Base-by-base conservation (phyloP, 2,797 vertebrate species). In the Sylvia borin region DNA sequence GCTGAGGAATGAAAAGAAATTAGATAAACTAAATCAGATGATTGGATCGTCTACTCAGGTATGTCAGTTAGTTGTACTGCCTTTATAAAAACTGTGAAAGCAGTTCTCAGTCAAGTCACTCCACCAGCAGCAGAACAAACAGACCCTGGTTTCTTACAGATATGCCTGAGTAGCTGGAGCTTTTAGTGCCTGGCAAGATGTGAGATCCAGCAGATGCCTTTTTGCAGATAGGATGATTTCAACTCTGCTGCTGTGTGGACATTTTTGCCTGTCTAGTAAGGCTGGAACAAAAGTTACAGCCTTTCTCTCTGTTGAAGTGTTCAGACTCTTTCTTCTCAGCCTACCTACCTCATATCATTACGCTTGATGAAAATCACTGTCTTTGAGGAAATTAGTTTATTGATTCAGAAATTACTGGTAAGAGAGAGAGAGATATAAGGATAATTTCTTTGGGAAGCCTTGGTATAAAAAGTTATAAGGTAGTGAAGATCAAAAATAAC, bases 361-460 rank as follows among this genome's bases (percentile, higher is more conserved):
- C 4, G 17, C 85, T 60, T 67, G 53, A 60, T 62, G 65, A 77
- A 84, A 74, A 90, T 64, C 27, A 43, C 25, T 70, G 0, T 53
- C n/a, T 85, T 79, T 90, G 80, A 94, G 45, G 45, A 84, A 77
- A 84, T 80, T 74, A 94, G 36, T n/a, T 71, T 70, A 51, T 80
- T 71, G 73, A 80, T 86, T 90, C 83, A 67, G 73, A 74, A 92
- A 91, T 84, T 65, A 26, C 25, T 78, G 22, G 32, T 7, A 8
- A 67, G 42, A 21, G 54, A 66, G 65, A 18, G 65, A 18, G 12
- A 66, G 57, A 17, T 11, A 67, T 7, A 21, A 76, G 14, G 58
- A 34, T 75, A 11, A 75, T 85, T 81, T 93, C 36, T 51, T 55
- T 74, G 22, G 54, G 38, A 80, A 73, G 16, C 14, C 16, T 87